Conservation (phyloP, 2,888 invertebrate genomes). For the Stramonita haemastoma region DNA sequence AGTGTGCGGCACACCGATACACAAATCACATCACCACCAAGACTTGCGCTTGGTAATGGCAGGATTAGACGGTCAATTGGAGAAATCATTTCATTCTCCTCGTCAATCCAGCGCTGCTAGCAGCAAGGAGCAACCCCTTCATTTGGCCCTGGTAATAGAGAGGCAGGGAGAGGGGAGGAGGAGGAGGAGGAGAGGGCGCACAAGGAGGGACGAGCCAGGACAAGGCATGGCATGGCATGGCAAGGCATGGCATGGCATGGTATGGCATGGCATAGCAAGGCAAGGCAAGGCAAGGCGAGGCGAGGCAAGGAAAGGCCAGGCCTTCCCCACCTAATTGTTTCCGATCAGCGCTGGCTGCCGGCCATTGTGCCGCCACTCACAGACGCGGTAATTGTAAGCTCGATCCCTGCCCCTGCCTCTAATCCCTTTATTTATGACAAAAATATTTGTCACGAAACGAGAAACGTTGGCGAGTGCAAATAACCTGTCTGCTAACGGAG, state of each 20-base stretch:
- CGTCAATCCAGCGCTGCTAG: slow-evolving; percentile 38
- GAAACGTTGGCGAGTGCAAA: slow-evolving; percentile 42
- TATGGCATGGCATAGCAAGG: background rate
- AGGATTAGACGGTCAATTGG: slow-evolving; percentile 49
- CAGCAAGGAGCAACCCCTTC: slow-evolving; percentile 25
- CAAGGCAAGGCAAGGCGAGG: too few species aligned
- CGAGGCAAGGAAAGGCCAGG: background rate
- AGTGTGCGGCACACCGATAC: slow-evolving; percentile 28
- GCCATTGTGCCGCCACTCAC: slow-evolving; percentile 29
- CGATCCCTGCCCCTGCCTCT: slow-evolving; percentile 38
- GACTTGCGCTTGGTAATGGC: slow-evolving; percentile 40
- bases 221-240: too few species aligned
- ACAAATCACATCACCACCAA: slow-evolving; percentile 48
- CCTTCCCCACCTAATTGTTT: slow-evolving; percentile 45
- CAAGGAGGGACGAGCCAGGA: slow-evolving; percentile 25
- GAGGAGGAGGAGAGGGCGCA: slow-evolving; percentile 9
- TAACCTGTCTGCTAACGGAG: slow-evolving; percentile 44
- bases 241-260: too few species aligned
- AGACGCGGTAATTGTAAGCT: slow-evolving; percentile 45
- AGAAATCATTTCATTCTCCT: slow-evolving; percentile 48
- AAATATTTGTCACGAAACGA: slow-evolving; percentile 54
- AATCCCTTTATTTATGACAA: slow-evolving; percentile 55
- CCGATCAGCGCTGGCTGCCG: slow-evolving; percentile 41
- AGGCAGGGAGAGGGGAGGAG: slow-evolving; percentile 23
- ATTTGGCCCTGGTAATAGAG: slow-evolving; percentile 42